These are phyloP conservation scores for Leptarthrus brevirostris DNA, from an alignment of 2,888 invertebrate genomes.

Conservation along the genomic window DNA sequence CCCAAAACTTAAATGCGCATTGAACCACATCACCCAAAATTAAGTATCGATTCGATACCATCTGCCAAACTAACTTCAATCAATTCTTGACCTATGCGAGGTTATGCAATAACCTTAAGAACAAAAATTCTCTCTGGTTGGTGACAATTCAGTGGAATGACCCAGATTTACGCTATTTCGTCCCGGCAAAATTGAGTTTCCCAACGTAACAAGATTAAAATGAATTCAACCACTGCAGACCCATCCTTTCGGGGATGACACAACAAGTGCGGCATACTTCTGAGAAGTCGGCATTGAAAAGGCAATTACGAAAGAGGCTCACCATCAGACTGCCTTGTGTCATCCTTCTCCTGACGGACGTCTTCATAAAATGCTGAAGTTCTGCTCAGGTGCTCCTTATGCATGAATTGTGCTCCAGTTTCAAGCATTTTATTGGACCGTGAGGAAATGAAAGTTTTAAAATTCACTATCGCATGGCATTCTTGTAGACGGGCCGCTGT, in stretches of 20 bases:
- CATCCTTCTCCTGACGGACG: not conserved
- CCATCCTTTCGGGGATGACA: constrained; percentile 20
- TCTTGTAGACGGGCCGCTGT: not conserved
- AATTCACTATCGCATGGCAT: constrained; percentile 17
- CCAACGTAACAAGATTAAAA: not conserved
- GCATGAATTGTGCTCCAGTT: constrained; percentile 6
- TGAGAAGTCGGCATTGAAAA: constrained; percentile 20
- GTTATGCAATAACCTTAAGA: not conserved
- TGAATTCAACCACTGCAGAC: constrained; percentile 11
- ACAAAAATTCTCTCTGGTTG: not conserved
- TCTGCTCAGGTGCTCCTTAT: constrained; percentile 13
- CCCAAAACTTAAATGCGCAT: not conserved
- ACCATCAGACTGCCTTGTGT: constrained; percentile 18
- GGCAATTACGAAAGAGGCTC: constrained; percentile 5
- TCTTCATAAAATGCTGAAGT: not conserved
- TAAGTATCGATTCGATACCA: not conserved
- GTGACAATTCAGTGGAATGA: not conserved
- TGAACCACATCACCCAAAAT: not conserved
- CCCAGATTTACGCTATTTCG: not conserved
- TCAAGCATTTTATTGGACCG: constrained; percentile 30
- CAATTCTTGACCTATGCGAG: not conserved
- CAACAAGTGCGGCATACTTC: constrained; percentile 24
- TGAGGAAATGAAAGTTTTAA: constrained; percentile 29
- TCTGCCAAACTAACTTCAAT: too few relatives aligned
- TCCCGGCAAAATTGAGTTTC: not conserved